A percentile compares a stretch with the other conserved stretches of the same genome.
Conservation (phyloP, 2,797 vertebrate genomes). For the Crax fasciolata region DNA sequence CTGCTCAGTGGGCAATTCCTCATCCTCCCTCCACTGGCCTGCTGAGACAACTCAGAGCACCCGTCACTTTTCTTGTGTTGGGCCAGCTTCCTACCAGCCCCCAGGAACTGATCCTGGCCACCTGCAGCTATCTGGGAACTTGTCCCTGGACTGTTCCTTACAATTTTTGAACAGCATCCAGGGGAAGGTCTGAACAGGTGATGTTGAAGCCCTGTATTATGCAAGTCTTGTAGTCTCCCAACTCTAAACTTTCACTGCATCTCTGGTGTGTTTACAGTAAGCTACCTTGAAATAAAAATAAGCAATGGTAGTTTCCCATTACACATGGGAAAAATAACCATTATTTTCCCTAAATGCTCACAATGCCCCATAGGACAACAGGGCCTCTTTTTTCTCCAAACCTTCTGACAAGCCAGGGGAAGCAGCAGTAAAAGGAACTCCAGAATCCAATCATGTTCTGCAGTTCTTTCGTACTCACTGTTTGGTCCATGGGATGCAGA, state of each 20-base stretch:
- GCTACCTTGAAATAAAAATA: background rate
- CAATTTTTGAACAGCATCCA: background rate
- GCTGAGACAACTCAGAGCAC: background rate
- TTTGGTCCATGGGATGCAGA: background rate
- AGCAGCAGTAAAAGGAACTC: background rate
- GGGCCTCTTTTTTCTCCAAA: fast-evolving
- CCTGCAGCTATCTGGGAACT: background rate
- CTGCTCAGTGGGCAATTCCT: background rate
- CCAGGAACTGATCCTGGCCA: background rate
- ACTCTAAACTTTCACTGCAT: background rate
- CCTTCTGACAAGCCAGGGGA: background rate
- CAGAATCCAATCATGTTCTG: background rate
- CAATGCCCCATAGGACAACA: background rate
- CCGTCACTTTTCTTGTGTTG: fast-evolving
- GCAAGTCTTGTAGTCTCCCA: background rate
- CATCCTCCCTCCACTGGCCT: background rate
- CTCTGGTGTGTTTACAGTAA: background rate
- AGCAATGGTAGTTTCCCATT: background rate
- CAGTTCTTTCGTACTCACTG: background rate
- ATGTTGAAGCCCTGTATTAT: background rate
- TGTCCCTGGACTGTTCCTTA: fast-evolving
- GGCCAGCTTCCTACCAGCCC: background rate
- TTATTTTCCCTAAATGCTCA: background rate
- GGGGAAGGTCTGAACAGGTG: background rate
- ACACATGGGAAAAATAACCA: background rate